A percentile compares a stretch with the other conserved stretches of the same genome.
These are phyloP conservation scores for Lasioglossum zephyrum DNA, from an alignment of 2,888 invertebrate species.

Conservation along the genomic window DNA sequence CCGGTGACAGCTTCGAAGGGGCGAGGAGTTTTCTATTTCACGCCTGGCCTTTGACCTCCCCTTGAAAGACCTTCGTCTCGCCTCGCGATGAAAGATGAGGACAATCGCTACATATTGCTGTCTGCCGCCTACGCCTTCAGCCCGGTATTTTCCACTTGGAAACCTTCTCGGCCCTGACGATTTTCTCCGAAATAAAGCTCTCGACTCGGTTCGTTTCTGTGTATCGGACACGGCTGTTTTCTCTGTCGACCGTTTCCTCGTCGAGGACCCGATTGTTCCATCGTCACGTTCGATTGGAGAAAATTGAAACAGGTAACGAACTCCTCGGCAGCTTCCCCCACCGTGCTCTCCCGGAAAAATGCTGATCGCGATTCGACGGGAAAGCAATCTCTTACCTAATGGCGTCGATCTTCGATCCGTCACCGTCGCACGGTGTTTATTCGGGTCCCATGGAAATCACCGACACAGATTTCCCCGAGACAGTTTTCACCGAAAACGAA, in stretches of 20 bases:
- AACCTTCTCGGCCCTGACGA: conserved; percentile 23
- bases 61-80: conserved; percentile 38
- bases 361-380: neutral
- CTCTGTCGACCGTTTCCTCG: neutral
- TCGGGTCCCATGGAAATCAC: neutral
- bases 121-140: conserved; percentile 28
- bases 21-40: conserved; percentile 62
- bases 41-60: conserved; percentile 45
- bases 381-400: conserved; percentile 4
- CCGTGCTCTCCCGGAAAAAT: neutral
- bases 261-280: neutral
- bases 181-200: conserved; percentile 30
- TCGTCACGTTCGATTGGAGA: conserved; percentile 17
- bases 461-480: too few species aligned
- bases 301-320: conserved; percentile 31
- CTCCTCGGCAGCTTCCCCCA: neutral
- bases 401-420: conserved; percentile 2
- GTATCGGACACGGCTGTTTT: conserved; percentile 28
- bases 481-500: too few species aligned
- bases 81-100: conserved; percentile 68
- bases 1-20: conserved; percentile 67
- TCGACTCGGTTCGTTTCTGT: conserved; percentile 47
- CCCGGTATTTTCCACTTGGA: neutral
- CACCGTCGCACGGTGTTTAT: neutral
- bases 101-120: conserved; percentile 70